Percentiles rank a stretch among this genome's conserved stretches.
Conservation (phyloP, 2,888 invertebrate genomes). For the Mesorhabditis spiculigera region DNA sequence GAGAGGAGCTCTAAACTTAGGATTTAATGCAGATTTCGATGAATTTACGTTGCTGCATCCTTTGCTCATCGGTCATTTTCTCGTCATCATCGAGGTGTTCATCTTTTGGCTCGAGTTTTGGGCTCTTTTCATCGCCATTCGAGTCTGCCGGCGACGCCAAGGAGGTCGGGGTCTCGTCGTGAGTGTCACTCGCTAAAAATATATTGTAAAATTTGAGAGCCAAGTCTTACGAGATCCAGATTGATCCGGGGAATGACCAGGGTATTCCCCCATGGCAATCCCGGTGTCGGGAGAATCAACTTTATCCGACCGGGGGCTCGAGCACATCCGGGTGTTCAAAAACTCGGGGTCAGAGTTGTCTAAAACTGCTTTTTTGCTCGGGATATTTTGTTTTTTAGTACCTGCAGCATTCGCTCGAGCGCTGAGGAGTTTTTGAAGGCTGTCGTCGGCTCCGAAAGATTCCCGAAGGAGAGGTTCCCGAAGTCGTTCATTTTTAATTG, state of each 20-base stretch:
- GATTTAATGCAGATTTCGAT: too few species aligned
- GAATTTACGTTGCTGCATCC: background rate
- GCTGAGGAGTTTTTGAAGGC: background rate
- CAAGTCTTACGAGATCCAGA: background rate
- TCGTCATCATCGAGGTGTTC: background rate
- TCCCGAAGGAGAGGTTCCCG: background rate
- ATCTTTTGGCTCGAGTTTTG: background rate
- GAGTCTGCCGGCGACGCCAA: background rate
- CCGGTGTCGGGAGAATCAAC: background rate
- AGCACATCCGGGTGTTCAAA: background rate
- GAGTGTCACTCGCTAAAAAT: background rate
- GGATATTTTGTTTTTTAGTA: background rate
- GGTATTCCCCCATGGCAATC: background rate
- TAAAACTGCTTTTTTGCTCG: background rate
- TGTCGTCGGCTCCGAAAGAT: background rate
- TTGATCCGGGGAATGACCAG: background rate
- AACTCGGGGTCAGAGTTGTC: background rate
- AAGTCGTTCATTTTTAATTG: background rate
- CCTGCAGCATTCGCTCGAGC: background rate
- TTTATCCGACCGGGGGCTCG: background rate
- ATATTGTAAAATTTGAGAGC: background rate
- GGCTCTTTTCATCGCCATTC: background rate
- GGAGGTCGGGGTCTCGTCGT: conserved; percentile 2
- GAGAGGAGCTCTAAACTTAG: background rate
- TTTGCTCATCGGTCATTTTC: background rate